These are phyloP conservation scores for Muscicapa adusta DNA, from an alignment of 2,113 vertebrate species.

Conservation along the genomic window DNA sequence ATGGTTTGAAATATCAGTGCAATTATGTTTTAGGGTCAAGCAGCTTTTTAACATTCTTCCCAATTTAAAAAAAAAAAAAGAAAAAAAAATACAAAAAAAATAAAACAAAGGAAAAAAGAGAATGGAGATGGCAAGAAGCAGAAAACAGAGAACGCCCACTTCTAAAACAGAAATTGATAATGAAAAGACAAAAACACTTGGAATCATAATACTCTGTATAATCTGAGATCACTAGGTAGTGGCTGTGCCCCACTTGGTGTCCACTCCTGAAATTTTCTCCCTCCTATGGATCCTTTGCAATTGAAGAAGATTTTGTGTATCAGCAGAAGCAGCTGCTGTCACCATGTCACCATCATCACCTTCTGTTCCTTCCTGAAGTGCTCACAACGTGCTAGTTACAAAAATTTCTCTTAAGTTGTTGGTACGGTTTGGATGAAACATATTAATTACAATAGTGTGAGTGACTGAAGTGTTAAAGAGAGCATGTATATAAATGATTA, in stretches of 20 bases:
- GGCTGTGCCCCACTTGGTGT: neutral
- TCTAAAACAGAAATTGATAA: neutral
- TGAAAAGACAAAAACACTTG: neutral
- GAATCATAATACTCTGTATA: neutral
- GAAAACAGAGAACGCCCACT: neutral
- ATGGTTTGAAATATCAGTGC: neutral
- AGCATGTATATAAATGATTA: neutral
- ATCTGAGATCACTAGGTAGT: neutral
- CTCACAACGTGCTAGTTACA: neutral
- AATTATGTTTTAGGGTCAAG: slow-evolving; percentile 19
- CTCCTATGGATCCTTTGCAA: neutral
- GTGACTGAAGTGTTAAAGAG: neutral
- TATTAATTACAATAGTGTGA: neutral
- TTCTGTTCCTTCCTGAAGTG: neutral
- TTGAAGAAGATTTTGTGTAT: neutral
- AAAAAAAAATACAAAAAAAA: neutral
- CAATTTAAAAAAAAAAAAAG: neutral
- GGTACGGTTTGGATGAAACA: accelerated
- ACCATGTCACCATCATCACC: neutral
- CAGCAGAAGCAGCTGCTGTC: neutral
- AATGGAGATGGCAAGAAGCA: neutral
- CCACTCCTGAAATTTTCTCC: neutral
- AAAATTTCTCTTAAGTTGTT: neutral
- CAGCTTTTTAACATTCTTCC: neutral
- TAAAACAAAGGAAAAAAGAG: neutral